Evolutionary conservation across 2,113 vertebrate genomes (phyloP).

Genomic region (Rallus limicola): DNA sequence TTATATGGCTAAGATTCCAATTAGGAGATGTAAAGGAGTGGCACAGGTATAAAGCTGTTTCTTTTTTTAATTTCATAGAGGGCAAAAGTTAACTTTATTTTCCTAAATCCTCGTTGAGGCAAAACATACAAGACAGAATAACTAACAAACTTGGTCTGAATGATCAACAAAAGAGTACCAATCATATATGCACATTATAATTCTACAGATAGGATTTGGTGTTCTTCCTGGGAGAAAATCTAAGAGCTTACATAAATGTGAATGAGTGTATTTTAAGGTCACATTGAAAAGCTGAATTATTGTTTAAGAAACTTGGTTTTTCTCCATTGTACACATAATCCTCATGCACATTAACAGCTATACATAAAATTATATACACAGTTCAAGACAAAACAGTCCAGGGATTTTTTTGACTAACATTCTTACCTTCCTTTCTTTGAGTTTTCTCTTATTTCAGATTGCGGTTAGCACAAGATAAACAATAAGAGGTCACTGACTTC

Average conservation of each 20-base stretch:
- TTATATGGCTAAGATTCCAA: not conserved
- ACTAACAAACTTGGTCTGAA: not conserved
- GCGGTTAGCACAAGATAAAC: not conserved
- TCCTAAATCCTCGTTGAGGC: not conserved
- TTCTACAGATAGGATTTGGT: not conserved
- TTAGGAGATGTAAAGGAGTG: not conserved
- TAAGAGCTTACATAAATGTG: not conserved
- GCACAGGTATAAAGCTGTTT: not conserved
- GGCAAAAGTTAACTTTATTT: not conserved
- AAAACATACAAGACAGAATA: not conserved
- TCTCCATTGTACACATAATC: not conserved
- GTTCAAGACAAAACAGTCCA: not conserved
- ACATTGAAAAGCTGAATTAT: not conserved
- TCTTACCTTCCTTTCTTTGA: not conserved
- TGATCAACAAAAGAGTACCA: not conserved
- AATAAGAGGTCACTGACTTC: constrained; percentile 2
- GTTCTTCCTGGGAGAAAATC: not conserved
- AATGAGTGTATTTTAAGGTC: not conserved
- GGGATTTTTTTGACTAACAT: not conserved
- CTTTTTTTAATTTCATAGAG: not conserved
- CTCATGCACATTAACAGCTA: not conserved
- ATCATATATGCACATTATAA: not conserved
- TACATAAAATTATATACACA: not conserved
- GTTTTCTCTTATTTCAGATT: not conserved
- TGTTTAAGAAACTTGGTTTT: not conserved